These are phyloP conservation scores for Meteorus cinctellus DNA, from an alignment of 2,888 invertebrate species.

Conservation along the genomic window DNA sequence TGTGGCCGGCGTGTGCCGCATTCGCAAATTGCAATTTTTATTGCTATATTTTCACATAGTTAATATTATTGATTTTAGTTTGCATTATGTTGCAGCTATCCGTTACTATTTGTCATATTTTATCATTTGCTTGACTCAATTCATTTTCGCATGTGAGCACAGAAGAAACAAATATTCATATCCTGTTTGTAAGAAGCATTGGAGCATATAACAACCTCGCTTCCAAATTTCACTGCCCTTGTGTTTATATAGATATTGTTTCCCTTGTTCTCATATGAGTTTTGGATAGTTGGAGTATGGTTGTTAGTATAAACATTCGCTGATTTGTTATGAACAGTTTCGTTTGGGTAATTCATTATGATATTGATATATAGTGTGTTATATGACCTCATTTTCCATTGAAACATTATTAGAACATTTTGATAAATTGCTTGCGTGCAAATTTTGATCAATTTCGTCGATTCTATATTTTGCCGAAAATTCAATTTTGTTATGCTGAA, in stretches of 20 bases:
- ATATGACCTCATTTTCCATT: not conserved
- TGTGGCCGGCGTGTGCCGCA: slow-evolving; percentile 65
- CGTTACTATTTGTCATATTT: not conserved
- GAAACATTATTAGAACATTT: not conserved
- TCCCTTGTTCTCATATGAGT: too few relatives aligned
- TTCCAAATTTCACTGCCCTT: not conserved
- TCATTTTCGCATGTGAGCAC: not conserved
- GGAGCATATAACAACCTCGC: not conserved
- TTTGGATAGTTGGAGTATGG: too few relatives aligned
- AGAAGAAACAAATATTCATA: too few relatives aligned
- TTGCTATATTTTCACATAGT: not conserved
- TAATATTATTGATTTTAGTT: too few relatives aligned
- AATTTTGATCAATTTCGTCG: too few relatives aligned
- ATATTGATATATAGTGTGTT: too few relatives aligned
- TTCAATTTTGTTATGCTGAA: too few relatives aligned
- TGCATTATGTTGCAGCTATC: not conserved
- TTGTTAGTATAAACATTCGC: too few relatives aligned
- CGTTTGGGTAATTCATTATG: too few relatives aligned
- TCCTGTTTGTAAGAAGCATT: not conserved
- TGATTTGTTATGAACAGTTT: too few relatives aligned
- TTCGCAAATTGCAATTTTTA: slow-evolving; percentile 39
- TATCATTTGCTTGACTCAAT: not conserved
- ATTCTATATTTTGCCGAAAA: too few relatives aligned
- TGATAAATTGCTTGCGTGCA: not conserved
- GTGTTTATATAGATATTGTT: not conserved